Evolutionary conservation across 2,888 invertebrate genomes (phyloP), one percentile per base, ranked within the genome.

Genomic region (Frankliniella intonsa): DNA sequence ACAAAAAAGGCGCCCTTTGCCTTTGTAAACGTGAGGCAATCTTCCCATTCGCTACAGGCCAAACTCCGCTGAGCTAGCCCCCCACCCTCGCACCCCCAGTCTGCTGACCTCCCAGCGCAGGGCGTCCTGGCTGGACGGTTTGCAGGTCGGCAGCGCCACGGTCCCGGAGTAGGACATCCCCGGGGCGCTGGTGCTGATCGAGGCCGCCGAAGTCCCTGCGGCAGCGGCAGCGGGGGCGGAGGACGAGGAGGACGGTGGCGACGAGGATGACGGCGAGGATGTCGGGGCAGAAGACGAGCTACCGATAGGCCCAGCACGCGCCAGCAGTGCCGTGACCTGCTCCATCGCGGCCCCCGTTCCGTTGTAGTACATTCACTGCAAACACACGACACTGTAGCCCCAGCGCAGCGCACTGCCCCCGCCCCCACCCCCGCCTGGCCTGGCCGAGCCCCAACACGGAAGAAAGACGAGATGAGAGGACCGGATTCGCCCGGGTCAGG

Each of bases 241-340:
- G 11, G 69, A 10, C 25, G 22, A 12, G 22, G 69, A 11, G 8
- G 22, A 9, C 22, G 69, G n/a, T 22, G 69, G 3, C 9, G 69
- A 9, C 69, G 69, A 5, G 22, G 69, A 2, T 12, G 69, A 12
- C 69, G 69, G 25, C 69, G n/a, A n/a, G n/a, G 69, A n/a, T 0
- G 69, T 1, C 69, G 69, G 10, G 9, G 69, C 69, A 22, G 69
- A 3, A 22, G 69, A 25, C 69, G 69, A 11, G 25, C 69, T 76
- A 25, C 69, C 69, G 69, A 76, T 25, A 12, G 69, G 69, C 25
- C 69, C 69, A 9, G 25, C 69, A 9, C 69, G 69, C 11, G 69
- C 69, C 69, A 76, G 69, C 69, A 76, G 22, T 22, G 69, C 69
- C 22, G 69, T 76, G 22, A 76, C 69, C 25, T 76, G 69, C 25